These are phyloP conservation scores for Chaunax sp. DNA, from an alignment of 2,797 vertebrate genomes.

Conservation along the genomic window DNA sequence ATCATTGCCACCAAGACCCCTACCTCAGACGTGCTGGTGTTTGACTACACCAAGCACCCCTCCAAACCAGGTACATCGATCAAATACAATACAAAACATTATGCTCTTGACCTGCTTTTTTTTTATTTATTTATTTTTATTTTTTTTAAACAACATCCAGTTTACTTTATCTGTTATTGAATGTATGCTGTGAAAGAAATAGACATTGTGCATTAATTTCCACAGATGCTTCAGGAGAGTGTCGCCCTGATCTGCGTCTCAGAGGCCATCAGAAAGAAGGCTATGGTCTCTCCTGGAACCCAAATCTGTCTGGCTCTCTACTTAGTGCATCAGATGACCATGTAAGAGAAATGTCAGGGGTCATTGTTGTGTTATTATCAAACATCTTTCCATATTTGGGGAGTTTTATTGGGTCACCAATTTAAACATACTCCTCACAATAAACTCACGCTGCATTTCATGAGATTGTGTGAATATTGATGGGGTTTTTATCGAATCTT, in stretches of 20 bases:
- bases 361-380: not conserved
- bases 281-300: conserved; percentile 98
- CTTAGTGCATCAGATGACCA: conserved; percentile 98
- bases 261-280: conserved; percentile 98
- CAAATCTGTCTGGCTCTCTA: conserved; percentile 95
- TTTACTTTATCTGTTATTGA: not conserved
- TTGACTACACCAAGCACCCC: conserved; percentile 98
- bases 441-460: not conserved
- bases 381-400: not conserved
- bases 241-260: conserved; percentile 93
- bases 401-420: not conserved
- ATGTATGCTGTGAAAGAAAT: not conserved
- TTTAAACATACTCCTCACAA: not conserved
- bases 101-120: not conserved
- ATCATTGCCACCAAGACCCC: conserved; percentile 99
- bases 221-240: conserved; percentile 96
- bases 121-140: not conserved
- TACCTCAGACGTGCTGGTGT: conserved; percentile 96
- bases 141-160: not conserved
- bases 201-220: not conserved
- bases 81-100: not conserved
- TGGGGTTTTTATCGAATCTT: conserved; percentile 40
- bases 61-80: conserved; percentile 91
- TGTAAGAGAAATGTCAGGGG: conserved; percentile 79
- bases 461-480: not conserved